Conservation (phyloP, 2,888 invertebrate genomes). For the Phania funesta region DNA sequence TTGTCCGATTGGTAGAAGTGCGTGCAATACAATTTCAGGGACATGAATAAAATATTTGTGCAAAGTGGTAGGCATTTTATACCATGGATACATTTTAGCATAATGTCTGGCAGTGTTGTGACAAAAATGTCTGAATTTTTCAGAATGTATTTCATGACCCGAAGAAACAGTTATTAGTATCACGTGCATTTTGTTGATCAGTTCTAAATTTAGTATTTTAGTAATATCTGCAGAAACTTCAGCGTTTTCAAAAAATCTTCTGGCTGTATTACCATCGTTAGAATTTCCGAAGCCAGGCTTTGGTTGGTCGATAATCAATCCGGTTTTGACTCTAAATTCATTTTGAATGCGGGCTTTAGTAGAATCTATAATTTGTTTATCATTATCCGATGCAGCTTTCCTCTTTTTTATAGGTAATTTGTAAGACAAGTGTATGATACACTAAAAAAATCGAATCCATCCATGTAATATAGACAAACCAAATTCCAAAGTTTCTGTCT, state of each 20-base stretch:
- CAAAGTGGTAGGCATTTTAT: neutral
- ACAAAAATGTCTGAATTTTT: constrained; percentile 20
- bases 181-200: constrained; percentile 18
- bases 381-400: constrained; percentile 11
- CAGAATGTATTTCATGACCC: constrained; percentile 33
- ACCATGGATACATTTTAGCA: neutral
- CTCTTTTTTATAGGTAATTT: constrained; percentile 5
- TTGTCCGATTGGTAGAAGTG: constrained; percentile 3
- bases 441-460: neutral
- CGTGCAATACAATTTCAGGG: neutral
- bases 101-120: neutral
- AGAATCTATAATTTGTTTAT: constrained; percentile 1
- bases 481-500: neutral
- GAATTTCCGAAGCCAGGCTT: neutral
- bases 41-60: constrained; percentile 1
- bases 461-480: neutral
- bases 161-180: constrained; percentile 32
- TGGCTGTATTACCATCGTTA: too few species aligned
- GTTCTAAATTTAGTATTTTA: constrained; percentile 8
- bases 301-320: constrained; percentile 15
- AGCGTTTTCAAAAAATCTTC: too few species aligned
- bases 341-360: constrained; percentile 12
- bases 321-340: constrained; percentile 15
- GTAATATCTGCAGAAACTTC: too few species aligned
- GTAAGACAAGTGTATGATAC: constrained; percentile 9